These are phyloP conservation scores for Grammomys surdaster DNA, from an alignment of 2,113 vertebrate species.

Conservation along the genomic window DNA sequence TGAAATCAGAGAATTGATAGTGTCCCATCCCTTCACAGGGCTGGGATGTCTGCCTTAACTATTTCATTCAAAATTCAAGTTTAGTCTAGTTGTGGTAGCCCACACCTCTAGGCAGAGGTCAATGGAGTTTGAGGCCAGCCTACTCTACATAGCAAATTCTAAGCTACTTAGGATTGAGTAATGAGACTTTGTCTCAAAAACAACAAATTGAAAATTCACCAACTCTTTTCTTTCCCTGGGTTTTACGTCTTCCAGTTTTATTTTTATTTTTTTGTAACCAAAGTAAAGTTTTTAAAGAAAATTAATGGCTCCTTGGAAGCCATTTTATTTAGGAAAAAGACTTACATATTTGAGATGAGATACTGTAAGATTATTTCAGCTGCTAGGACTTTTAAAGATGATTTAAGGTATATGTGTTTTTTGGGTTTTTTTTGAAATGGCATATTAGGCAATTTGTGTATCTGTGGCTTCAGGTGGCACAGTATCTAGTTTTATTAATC, in stretches of 20 bases:
- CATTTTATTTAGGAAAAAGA: constrained; percentile 76
- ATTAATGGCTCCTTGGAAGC: constrained; percentile 82
- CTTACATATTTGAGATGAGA: constrained; percentile 71
- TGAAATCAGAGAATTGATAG: neutral
- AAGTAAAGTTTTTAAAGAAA: constrained; percentile 61
- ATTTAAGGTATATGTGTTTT: constrained; percentile 60
- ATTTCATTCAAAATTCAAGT: constrained; percentile 65
- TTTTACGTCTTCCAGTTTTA: constrained; percentile 83
- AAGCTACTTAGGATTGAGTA: neutral
- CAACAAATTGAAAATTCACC: constrained; percentile 44
- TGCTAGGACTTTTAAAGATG: constrained; percentile 67
- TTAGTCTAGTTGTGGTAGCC: neutral
- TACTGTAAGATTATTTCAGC: constrained; percentile 65
- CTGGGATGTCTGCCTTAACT: neutral
- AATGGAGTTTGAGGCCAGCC: neutral
- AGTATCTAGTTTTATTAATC: constrained; percentile 63
- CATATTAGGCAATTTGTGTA: constrained; percentile 75
- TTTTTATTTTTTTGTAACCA: constrained; percentile 71
- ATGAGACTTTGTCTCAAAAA: neutral
- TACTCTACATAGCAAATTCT: neutral
- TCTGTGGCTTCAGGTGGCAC: constrained; percentile 70
- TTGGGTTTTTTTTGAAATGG: constrained; percentile 70
- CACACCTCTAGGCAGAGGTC: neutral
- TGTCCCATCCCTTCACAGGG: neutral
- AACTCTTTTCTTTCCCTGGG: constrained; percentile 70